These are phyloP conservation scores for Agrotis clavis DNA, from an alignment of 2,888 invertebrate species.

Conservation along the genomic window DNA sequence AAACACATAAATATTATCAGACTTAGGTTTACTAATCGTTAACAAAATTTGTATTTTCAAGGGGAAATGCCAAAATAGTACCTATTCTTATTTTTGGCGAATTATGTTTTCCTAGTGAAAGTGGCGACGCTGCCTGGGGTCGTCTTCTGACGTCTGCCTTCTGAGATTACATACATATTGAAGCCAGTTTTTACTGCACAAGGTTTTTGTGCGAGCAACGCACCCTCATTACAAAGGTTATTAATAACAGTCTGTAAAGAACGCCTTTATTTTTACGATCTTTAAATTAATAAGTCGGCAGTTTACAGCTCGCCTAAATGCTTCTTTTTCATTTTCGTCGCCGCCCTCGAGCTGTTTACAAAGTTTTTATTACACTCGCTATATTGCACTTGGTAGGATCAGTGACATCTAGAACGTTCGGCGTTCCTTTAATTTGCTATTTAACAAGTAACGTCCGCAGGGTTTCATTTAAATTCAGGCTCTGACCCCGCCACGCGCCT, in stretches of 20 bases:
- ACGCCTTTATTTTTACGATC: slow-evolving; percentile 75
- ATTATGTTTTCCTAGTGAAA: slow-evolving; percentile 30
- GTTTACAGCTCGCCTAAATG: slow-evolving; percentile 75
- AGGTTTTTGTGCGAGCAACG: slow-evolving; percentile 63
- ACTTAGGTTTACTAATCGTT: slow-evolving; percentile 2
- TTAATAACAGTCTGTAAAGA: slow-evolving; percentile 68
- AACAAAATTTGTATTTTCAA: not conserved
- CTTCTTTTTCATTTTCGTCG: slow-evolving; percentile 75
- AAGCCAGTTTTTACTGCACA: slow-evolving; percentile 64
- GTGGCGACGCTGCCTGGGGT: slow-evolving; percentile 54
- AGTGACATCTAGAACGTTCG: slow-evolving; percentile 60
- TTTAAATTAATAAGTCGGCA: slow-evolving; percentile 79
- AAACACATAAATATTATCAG: slow-evolving; percentile 3
- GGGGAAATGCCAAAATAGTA: not conserved
- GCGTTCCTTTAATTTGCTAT: slow-evolving; percentile 64
- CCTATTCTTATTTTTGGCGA: slow-evolving; percentile 3
- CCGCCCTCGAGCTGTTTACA: slow-evolving; percentile 69
- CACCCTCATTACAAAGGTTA: slow-evolving; percentile 74
- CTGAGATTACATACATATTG: slow-evolving; percentile 70
- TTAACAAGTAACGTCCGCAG: slow-evolving; percentile 57
- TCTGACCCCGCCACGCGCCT: slow-evolving; percentile 37
- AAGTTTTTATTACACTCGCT: slow-evolving; percentile 71
- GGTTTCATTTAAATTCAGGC: slow-evolving; percentile 66
- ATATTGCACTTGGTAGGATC: slow-evolving; percentile 64
- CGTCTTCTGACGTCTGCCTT: slow-evolving; percentile 64